Base-by-base conservation (phyloP, 2,888 invertebrate genomes). In the Ormia ochracea region DNA sequence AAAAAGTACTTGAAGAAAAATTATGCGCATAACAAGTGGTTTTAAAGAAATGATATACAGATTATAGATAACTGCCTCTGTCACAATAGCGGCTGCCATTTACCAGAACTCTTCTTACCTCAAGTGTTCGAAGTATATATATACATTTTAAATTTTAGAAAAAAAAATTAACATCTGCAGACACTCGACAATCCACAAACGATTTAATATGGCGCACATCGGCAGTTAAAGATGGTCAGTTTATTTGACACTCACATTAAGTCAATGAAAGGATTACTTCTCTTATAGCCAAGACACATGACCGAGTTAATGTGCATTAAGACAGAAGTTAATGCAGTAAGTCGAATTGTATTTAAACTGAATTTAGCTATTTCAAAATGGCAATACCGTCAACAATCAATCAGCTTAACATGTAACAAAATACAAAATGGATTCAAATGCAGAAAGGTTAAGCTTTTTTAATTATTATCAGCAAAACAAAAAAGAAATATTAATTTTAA, bases 11-110 rank as follows among this genome's bases (percentile, higher is more conserved):
- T 72, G 14, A 75, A 66, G 45, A 59, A 79, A 75, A 72, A 80
- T 75, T 80, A 80, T 80, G 79, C 79, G 75, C 79, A 80, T 80
- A 80, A 59, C 75, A 75, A 80, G 70, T 75, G 75, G 70, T 36
- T 75, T 75, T 56, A 75, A 80, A 59, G 31, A 48, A 61, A 75
- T 66, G 61, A 79, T 69, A 74, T 58, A 65, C 41, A 75, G 69
- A 59, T 75, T 74, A 74, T 69, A 69, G 73, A 69, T 69, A 74
- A 73, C 54, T 68, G 61, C 41, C 41, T 33, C 65, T 31, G 45
- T 9, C 21, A 45, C 45, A 7, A 33, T 7, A 17, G 12, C 43
- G 28, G 41, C n/a, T 28, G 41, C 28, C 28, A 21, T 61, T 45
- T 45, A 9, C 12, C n/a, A 45, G 26, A 26, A 41, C 10, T 36